Base-by-base conservation (phyloP, 2,888 invertebrate species). In the Tiliacea aurago region DNA sequence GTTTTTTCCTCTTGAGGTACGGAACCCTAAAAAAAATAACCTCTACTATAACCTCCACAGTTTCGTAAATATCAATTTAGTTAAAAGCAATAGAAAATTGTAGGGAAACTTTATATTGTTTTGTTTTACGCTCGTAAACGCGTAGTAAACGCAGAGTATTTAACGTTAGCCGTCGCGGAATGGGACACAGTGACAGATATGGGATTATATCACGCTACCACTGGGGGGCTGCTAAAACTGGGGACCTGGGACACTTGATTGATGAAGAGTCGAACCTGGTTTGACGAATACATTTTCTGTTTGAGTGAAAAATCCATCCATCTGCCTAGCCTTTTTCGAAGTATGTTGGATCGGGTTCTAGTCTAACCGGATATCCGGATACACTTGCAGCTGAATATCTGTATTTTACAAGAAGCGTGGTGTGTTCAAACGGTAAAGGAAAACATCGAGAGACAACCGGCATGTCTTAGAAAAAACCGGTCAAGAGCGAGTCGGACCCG, bases 161-260 rank as follows among this genome's bases (percentile, higher is more conserved):
- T 89, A 89, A 88, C 89, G 89, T 86, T 81, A 82, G 86, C 86
- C 88, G 88, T 87, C 88, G 88, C 85, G 80, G 83, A 77, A 84
- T 82, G 91, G 89, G 92, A 92, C 91, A 89, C 75, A 73, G 80
- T 83, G 91, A 90, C 92, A 92, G 92, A 92, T 94, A 95, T 95
- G 92, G 93, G 89, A 80, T 73, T 68, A 77, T 89, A 85, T 87
- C 95, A 94, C 94, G 94, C 93, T 77, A 94, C 74, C 43, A 13
- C n/a, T 33, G 56, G 0, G 5, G 10, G n/a, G 15, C 61, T 23
- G 81, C 78, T 23, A n/a, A 82, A 61, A 67, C 84, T 84, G n/a
- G 13, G 77, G 56, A 86, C 81, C n/a, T 73, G 13, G 68, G 33
- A 56, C 61, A 63, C 10, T 56, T 76, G 71, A 83, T 77, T 70